Evolutionary conservation across 2,113 vertebrate genomes (phyloP).

Genomic region (Proterorhinus semilunaris): DNA sequence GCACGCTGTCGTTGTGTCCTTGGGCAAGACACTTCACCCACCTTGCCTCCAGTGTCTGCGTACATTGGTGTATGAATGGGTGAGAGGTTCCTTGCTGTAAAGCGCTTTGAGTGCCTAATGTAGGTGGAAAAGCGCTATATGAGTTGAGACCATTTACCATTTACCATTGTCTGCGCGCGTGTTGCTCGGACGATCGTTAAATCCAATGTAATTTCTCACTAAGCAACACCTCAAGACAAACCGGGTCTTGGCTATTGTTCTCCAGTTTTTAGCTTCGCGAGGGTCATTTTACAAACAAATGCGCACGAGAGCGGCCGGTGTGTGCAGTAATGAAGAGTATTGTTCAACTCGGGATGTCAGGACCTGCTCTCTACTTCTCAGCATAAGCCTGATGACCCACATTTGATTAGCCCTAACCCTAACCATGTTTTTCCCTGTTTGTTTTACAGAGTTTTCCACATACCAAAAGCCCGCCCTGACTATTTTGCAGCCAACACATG

Average conservation of each 20-base stretch:
- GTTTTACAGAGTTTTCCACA: neutral
- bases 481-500: neutral
- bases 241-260: neutral
- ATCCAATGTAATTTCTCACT: neutral
- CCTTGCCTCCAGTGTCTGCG: too few species aligned
- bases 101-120: too few species aligned
- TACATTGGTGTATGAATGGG: too few species aligned
- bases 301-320: neutral
- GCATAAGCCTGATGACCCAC: too few species aligned
- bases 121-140: too few species aligned
- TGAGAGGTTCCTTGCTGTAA: too few species aligned
- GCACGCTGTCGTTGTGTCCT: too few species aligned
- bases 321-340: neutral
- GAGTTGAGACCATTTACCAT: too few species aligned
- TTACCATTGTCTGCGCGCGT: neutral
- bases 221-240: slow-evolving; percentile 1
- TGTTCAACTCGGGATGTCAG: neutral
- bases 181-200: neutral
- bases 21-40: too few species aligned
- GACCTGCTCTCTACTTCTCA: too few species aligned
- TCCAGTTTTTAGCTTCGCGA: neutral
- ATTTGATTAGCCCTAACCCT: too few species aligned
- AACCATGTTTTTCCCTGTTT: neutral
- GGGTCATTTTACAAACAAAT: neutral
- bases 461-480: neutral